A percentile compares a stretch with the other conserved stretches of the same genome.
phyloP scores from a whole-genome alignment of 2,888 invertebrate genomes.

The Chrysodeixis includens region DNA sequence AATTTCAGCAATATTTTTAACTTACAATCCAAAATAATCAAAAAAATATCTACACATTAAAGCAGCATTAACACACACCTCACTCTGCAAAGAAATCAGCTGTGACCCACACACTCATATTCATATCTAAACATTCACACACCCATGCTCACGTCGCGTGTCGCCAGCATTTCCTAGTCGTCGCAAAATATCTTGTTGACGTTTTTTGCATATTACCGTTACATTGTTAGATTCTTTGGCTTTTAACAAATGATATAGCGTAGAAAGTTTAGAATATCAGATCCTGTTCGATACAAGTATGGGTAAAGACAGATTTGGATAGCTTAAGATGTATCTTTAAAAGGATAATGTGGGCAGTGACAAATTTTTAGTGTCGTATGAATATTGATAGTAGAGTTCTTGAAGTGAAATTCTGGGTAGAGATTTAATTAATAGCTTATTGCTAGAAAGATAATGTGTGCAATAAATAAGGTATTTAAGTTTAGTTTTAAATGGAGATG shows the following conservation, averaged over 20 bases:
- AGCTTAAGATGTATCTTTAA: background rate
- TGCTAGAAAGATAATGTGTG: too few species aligned
- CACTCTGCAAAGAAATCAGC: conserved; percentile 36
- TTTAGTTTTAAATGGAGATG: too few species aligned
- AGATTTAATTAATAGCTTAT: too few species aligned
- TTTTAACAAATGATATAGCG: conserved; percentile 30
- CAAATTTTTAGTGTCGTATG: too few species aligned
- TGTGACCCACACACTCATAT: conserved; percentile 23
- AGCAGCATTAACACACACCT: conserved; percentile 8
- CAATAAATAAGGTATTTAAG: too few species aligned
- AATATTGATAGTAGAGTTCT: too few species aligned
- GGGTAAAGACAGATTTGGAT: background rate
- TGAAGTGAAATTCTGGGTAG: too few species aligned
- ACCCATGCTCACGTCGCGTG: conserved; percentile 48
- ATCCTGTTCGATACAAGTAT: conserved; percentile 6
- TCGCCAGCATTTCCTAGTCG: conserved; percentile 46
- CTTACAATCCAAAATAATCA: too few species aligned
- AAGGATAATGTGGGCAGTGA: background rate
- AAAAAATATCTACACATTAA: too few species aligned
- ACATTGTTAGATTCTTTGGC: conserved; percentile 44
- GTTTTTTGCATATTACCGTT: conserved; percentile 51
- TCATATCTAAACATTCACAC: conserved; percentile 27
- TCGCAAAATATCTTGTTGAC: conserved; percentile 39
- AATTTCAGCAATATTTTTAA: background rate
- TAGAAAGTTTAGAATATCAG: conserved; percentile 32